phyloP scores from a whole-genome alignment of 2,113 vertebrate species.

The Zosterops borbonicus region DNA sequence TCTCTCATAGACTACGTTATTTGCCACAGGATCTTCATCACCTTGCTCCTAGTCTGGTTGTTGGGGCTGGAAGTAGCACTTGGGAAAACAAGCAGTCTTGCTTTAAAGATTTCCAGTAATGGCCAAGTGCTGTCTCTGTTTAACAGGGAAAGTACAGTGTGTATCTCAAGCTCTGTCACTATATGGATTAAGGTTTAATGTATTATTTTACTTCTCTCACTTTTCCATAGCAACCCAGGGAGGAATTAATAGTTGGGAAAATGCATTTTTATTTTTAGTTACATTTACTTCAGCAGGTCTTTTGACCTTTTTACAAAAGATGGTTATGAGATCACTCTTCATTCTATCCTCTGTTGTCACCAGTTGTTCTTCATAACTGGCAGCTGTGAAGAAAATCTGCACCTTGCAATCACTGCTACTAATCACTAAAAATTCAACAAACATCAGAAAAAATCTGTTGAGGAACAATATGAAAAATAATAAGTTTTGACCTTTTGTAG shows the following conservation, averaged over 20 bases:
- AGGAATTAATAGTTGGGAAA: neutral
- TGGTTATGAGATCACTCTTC: neutral
- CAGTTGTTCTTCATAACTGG: neutral
- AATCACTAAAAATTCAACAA: neutral
- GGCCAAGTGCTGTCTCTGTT: neutral
- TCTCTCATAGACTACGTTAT: neutral
- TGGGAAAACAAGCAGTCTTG: neutral
- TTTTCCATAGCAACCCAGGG: neutral
- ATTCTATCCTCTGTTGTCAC: neutral
- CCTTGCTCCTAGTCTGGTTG: neutral
- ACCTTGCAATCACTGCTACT: neutral
- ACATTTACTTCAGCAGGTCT: neutral
- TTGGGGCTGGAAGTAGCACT: neutral
- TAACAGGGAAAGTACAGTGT: neutral
- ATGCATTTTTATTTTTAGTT: neutral
- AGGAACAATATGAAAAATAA: neutral
- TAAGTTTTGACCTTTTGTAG: neutral
- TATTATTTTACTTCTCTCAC: neutral
- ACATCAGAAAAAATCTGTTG: neutral
- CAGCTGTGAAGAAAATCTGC: neutral
- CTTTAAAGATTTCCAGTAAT: neutral
- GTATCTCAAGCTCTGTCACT: neutral
- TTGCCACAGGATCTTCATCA: neutral
- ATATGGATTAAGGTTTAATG: neutral
- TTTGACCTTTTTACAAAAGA: neutral